phyloP scores from a whole-genome alignment of 2,113 vertebrate genomes.

The Siphamia tubifer region DNA sequence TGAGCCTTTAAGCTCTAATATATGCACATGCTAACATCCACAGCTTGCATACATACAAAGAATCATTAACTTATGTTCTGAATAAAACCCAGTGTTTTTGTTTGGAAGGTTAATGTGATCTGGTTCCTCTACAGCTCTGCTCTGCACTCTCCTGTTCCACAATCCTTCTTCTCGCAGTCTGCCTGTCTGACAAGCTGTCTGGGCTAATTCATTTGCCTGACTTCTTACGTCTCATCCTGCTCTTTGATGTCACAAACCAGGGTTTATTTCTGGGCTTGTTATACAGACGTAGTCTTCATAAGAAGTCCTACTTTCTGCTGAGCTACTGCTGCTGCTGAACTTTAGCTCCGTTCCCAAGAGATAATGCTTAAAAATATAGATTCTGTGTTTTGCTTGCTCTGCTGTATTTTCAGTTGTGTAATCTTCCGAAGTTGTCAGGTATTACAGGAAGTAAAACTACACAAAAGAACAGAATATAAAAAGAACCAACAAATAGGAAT shows the following conservation, averaged over 20 bases:
- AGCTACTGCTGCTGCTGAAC: constrained; percentile 29
- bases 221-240: constrained; percentile 39
- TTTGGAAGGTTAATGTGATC: constrained; percentile 15
- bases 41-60: not conserved
- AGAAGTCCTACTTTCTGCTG: constrained; percentile 24
- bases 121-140: constrained; percentile 1
- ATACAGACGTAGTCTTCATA: constrained; percentile 24
- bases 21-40: too few species aligned
- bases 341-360: constrained; percentile 24
- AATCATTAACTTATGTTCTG: not conserved
- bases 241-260: constrained; percentile 55
- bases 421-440: constrained; percentile 29
- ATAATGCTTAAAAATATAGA: constrained; percentile 40
- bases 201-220: constrained; percentile 48
- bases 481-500: not conserved
- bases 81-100: not conserved
- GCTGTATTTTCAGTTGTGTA: constrained; percentile 5
- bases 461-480: not conserved
- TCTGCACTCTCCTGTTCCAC: constrained; percentile 5
- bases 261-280: constrained; percentile 58
- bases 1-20: too few species aligned
- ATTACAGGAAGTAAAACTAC: constrained; percentile 9
- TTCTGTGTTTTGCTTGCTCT: constrained; percentile 17
- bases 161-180: constrained; percentile 16
- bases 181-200: constrained; percentile 44